phyloP scores from a whole-genome alignment of 2,113 vertebrate species.

The Tachycineta bicolor region DNA sequence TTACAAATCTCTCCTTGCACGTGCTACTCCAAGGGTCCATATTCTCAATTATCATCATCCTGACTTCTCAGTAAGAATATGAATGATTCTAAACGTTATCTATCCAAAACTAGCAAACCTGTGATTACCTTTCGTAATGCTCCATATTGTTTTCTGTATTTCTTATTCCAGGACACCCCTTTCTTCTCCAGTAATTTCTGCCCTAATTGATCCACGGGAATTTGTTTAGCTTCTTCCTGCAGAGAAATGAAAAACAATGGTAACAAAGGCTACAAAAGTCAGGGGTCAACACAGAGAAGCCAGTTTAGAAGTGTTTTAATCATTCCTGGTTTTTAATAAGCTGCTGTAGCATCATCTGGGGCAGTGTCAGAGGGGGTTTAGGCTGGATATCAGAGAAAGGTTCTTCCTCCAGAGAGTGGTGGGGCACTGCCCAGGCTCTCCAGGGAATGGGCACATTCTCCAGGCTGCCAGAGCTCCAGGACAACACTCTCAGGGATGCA shows the following conservation, averaged over 20 bases:
- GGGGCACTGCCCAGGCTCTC: background rate
- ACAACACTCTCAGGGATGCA: fast-evolving
- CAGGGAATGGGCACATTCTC: background rate
- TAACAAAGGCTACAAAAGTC: background rate
- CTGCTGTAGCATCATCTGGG: too few relatives aligned
- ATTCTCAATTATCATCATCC: background rate
- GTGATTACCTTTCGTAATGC: conserved; percentile 85
- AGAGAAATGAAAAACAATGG: background rate
- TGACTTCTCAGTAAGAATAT: background rate
- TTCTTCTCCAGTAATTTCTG: conserved; percentile 90
- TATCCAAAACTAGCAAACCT: background rate
- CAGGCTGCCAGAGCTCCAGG: background rate
- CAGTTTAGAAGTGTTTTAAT: background rate
- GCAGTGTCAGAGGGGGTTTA: background rate
- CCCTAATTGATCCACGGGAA: conserved; percentile 85
- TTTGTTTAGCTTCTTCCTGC: conserved; percentile 69
- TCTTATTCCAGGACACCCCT: conserved; percentile 92
- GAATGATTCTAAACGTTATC: background rate
- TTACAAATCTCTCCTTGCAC: background rate
- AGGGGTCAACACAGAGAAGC: background rate
- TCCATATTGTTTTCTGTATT: conserved; percentile 86
- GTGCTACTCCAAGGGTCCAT: background rate
- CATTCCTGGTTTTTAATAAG: background rate
- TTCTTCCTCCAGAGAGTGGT: background rate
- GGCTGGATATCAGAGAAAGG: background rate